These are phyloP conservation scores for Psittacus erithacus DNA, from an alignment of 2,113 vertebrate species.

Conservation along the genomic window DNA sequence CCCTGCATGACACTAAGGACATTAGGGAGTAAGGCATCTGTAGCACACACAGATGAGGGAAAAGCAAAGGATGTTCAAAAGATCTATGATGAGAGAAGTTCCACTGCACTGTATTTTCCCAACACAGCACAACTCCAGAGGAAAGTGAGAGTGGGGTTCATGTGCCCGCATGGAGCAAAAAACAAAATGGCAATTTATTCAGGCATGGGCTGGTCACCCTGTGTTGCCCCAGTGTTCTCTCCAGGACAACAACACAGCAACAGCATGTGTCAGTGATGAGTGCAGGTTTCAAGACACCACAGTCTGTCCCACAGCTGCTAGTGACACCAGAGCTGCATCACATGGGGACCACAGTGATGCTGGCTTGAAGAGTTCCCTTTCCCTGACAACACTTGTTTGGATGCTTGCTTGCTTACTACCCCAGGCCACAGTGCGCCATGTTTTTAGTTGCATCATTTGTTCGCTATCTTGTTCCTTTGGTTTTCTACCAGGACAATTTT, in stretches of 20 bases:
- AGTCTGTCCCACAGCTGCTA: background rate
- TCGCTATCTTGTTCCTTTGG: background rate
- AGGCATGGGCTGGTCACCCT: background rate
- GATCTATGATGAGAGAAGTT: background rate
- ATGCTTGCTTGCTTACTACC: background rate
- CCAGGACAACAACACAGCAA: background rate
- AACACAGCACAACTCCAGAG: background rate
- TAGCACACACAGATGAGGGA: background rate
- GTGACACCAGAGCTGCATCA: background rate
- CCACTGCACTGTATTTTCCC: background rate
- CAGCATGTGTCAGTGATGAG: background rate
- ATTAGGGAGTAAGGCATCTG: background rate
- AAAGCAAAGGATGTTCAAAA: background rate
- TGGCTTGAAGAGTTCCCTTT: background rate
- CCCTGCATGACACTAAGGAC: background rate
- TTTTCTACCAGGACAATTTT: background rate
- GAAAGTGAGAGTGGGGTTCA: background rate
- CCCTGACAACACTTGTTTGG: background rate
- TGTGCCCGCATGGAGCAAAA: background rate
- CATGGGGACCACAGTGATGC: background rate
- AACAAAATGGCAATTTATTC: background rate
- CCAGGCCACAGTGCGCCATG: no score
- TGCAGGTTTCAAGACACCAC: background rate
- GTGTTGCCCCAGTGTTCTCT: background rate
- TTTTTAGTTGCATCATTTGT: background rate